Evolutionary conservation across 2,888 invertebrate genomes (phyloP).

Genomic region (Zygaena filipendulae): DNA sequence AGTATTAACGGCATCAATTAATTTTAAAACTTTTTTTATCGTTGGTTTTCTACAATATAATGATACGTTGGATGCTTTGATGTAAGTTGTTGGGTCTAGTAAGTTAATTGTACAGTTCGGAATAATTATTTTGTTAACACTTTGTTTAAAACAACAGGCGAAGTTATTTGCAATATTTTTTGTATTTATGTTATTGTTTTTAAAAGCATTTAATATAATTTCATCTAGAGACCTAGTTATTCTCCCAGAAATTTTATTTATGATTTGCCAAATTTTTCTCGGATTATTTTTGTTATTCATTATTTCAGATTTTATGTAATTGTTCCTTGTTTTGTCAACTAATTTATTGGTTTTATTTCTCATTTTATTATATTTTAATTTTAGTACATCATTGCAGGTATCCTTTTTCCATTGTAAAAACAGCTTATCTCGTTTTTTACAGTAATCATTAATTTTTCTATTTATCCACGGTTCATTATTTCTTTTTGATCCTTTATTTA

Average conservation of each 20-base stretch:
- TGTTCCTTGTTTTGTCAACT: constrained; percentile 1
- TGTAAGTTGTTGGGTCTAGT: no score
- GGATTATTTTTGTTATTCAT: constrained; percentile 3
- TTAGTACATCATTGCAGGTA: constrained; percentile 1
- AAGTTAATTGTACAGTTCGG: no score
- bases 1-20: no score
- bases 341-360: no score
- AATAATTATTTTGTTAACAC: constrained; percentile 7
- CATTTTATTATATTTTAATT: constrained; percentile 5
- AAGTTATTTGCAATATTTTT: constrained; percentile 9
- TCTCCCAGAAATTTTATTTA: constrained; percentile 8
- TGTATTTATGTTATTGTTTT: constrained; percentile 5
- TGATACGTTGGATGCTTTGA: no score
- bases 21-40: no score
- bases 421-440: constrained; percentile 4
- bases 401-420: constrained; percentile 7
- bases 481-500: constrained; percentile 1
- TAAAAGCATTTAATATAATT: constrained; percentile 7
- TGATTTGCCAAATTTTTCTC: constrained; percentile 5
- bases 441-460: constrained; percentile 4
- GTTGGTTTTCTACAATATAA: no score
- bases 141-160: constrained; percentile 3
- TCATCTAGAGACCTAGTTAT: constrained; percentile 6
- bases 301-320: no score
- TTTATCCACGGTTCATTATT: constrained; percentile 4